Conservation (phyloP, 2,888 invertebrate species). For the Cosmia pyralina region DNA sequence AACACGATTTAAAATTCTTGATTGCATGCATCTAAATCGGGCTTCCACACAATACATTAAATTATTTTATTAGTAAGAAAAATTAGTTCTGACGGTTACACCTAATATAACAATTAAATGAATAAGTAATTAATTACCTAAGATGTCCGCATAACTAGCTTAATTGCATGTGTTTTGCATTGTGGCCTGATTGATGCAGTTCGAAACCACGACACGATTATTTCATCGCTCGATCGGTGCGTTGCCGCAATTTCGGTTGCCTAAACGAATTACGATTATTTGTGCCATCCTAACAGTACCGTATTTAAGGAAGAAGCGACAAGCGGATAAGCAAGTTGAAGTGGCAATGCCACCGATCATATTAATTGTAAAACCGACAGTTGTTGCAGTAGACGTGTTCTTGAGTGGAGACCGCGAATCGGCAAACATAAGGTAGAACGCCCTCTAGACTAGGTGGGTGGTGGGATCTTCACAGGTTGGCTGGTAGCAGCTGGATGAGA, state of each 20-base stretch:
- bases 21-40: slow-evolving; percentile 5
- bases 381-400: not conserved
- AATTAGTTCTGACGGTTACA: not conserved
- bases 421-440: not conserved
- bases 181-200: slow-evolving; percentile 48
- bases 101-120: not conserved
- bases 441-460: too few relatives aligned
- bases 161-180: slow-evolving; percentile 54
- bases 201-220: slow-evolving; percentile 61
- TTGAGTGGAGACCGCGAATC: not conserved
- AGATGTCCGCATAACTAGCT: slow-evolving; percentile 31
- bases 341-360: not conserved
- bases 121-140: slow-evolving; percentile 22
- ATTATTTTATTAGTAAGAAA: not conserved
- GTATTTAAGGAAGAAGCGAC: slow-evolving; percentile 33
- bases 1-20: slow-evolving; percentile 30
- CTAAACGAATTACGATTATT: slow-evolving; percentile 68
- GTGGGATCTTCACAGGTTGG: not conserved
- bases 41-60: not conserved
- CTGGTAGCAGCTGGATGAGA: not conserved
- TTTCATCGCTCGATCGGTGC: slow-evolving; percentile 63
- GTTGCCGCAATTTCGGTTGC: slow-evolving; percentile 68
- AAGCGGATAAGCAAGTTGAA: slow-evolving; percentile 24
- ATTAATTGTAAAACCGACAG: not conserved
- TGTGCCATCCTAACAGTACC: slow-evolving; percentile 64